Evolutionary conservation across 2,113 vertebrate genomes (phyloP).

Genomic region (Limanda limanda): DNA sequence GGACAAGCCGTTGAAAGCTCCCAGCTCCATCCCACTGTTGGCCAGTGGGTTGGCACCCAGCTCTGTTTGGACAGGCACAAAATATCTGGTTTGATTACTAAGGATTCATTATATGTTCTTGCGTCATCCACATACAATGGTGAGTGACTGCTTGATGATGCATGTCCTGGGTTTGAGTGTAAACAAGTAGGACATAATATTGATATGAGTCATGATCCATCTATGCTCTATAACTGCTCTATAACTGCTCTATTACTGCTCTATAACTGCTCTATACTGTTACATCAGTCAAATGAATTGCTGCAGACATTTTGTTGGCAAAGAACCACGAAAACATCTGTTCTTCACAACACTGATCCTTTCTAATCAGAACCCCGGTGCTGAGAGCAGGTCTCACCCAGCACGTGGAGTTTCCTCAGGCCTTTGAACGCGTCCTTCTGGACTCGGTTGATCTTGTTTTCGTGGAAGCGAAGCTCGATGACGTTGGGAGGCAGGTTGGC

Average conservation of each 20-base stretch:
- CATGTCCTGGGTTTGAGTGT: too few relatives aligned
- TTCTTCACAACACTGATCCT: background rate
- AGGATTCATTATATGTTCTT: background rate
- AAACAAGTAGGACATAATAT: too few relatives aligned
- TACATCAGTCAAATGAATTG: background rate
- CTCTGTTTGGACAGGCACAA: conserved; percentile 82
- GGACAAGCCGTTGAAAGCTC: conserved; percentile 92
- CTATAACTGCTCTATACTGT: too few relatives aligned
- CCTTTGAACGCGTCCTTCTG: conserved; percentile 91
- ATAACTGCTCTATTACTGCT: too few relatives aligned
- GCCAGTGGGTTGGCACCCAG: conserved; percentile 96
- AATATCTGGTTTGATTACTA: conserved; percentile 29
- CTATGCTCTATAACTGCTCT: too few relatives aligned
- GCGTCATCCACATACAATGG: background rate
- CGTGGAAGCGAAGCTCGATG: conserved; percentile 93
- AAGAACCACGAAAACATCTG: background rate
- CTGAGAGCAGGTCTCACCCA: conserved; percentile 82
- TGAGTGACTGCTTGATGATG: too few relatives aligned
- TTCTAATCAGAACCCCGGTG: background rate
- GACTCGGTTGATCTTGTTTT: conserved; percentile 92
- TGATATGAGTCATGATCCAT: too few relatives aligned
- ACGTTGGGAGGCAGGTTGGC: conserved; percentile 90
- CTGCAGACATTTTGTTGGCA: background rate
- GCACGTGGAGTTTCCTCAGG: conserved; percentile 92
- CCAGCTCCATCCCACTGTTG: conserved; percentile 91